Conservation (phyloP, 1,140 invertebrate genomes). For the Drosophila ironensis region DNA sequence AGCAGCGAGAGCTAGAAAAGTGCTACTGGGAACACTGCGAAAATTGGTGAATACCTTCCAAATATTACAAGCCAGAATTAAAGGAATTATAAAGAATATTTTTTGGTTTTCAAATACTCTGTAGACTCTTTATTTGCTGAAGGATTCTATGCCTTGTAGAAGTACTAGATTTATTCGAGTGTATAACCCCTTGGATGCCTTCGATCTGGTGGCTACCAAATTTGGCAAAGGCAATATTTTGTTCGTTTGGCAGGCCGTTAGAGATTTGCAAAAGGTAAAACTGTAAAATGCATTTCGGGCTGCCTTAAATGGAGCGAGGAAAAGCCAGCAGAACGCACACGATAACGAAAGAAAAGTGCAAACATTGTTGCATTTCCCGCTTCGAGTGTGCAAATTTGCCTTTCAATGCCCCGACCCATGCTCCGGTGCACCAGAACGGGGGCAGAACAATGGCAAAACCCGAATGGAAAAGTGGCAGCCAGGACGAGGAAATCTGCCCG, state of each 20-base stretch:
- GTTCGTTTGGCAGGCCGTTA: constrained; percentile 57
- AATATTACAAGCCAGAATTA: too few relatives aligned
- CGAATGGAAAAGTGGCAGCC: constrained; percentile 9
- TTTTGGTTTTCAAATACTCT: too few relatives aligned
- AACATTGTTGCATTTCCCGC: constrained; percentile 43
- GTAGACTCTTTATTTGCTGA: too few relatives aligned
- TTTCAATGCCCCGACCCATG: constrained; percentile 23
- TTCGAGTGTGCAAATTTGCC: constrained; percentile 32
- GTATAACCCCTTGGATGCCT: background rate
- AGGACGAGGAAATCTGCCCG: constrained; percentile 10
- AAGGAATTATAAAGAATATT: background rate
- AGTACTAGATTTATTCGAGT: constrained; percentile 14
- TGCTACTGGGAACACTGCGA: too few relatives aligned
- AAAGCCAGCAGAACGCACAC: constrained; percentile 69
- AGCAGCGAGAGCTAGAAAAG: too few relatives aligned
- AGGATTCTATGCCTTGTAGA: too few relatives aligned
- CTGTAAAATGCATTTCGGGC: constrained; percentile 73
- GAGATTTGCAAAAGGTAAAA: constrained; percentile 65
- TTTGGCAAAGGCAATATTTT: constrained; percentile 74
- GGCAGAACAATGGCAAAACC: background rate
- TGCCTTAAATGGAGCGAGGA: constrained; percentile 69
- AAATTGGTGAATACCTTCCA: too few relatives aligned
- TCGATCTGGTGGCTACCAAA: constrained; percentile 52
- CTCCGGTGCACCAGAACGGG: background rate
- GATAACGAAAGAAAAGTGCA: constrained; percentile 61